phyloP scores from a whole-genome alignment of 1,140 invertebrate genomes.

The Apolygus lucorum region DNA sequence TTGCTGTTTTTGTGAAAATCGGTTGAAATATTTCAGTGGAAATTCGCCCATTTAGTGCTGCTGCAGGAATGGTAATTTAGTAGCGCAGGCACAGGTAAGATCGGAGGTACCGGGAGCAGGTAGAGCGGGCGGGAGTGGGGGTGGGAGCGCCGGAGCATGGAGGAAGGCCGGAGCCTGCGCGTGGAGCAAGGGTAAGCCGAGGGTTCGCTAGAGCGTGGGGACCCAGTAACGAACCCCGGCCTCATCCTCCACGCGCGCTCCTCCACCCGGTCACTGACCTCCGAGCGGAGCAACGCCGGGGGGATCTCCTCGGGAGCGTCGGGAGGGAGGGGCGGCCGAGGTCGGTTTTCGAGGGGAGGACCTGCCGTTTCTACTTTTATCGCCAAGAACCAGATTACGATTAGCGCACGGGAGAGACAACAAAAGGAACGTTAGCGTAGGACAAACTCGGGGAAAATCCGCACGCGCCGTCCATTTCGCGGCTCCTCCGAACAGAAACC shows the following conservation, averaged over 20 bases:
- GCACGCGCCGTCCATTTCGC: no score
- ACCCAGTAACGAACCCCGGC: slow-evolving; percentile 8
- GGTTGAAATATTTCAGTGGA: no score
- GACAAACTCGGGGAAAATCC: no score
- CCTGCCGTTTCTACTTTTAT: no score
- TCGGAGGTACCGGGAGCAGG: no score
- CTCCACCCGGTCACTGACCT: slow-evolving; percentile 15
- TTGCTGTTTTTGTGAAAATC: no score
- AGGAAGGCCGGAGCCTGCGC: background rate
- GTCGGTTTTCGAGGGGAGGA: background rate
- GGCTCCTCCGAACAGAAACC: no score
- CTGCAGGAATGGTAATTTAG: no score
- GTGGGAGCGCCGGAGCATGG: background rate
- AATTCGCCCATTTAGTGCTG: no score
- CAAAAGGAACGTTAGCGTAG: background rate
- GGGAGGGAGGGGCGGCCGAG: background rate
- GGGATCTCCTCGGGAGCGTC: slow-evolving; percentile 2
- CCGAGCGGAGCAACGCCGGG: background rate
- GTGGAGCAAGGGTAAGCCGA: background rate
- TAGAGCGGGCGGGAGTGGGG: background rate
- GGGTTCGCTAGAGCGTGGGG: background rate
- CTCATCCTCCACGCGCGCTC: slow-evolving; percentile 14
- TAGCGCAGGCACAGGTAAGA: no score
- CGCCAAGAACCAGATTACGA: background rate
- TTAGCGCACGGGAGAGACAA: background rate